Conservation (phyloP, 2,888 invertebrate genomes). For the Limnephilus lunatus region DNA sequence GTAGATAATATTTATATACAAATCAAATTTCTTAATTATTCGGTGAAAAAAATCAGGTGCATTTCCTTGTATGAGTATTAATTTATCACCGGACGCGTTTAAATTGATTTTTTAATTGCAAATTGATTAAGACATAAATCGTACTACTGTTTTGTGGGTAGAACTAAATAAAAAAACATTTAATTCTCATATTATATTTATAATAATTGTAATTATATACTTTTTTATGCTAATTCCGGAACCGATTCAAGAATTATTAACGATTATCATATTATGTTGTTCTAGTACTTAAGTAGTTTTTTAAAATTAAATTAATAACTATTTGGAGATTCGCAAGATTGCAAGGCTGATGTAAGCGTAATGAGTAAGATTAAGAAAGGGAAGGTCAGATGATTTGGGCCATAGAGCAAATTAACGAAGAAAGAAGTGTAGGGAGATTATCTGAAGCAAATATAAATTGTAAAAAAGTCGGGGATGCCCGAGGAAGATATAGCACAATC, state of each 20-base stretch:
- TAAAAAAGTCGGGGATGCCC: too few relatives aligned
- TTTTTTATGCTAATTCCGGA: background rate
- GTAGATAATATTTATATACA: background rate
- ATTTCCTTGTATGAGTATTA: background rate
- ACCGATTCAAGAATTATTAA: background rate
- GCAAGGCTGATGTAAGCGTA: too few relatives aligned
- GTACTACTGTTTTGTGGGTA: background rate
- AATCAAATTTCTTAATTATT: background rate
- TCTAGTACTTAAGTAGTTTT: too few relatives aligned
- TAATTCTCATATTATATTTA: background rate
- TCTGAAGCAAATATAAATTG: too few relatives aligned
- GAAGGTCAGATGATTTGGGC: too few relatives aligned
- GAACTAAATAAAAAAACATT: background rate
- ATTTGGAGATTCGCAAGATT: too few relatives aligned
- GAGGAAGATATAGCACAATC: too few relatives aligned
- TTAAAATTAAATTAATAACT: too few relatives aligned
- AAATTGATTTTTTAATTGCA: background rate
- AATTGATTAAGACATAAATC: background rate
- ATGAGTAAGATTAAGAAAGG: too few relatives aligned
- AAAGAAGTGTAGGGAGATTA: too few relatives aligned
- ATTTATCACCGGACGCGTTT: conserved; percentile 2
- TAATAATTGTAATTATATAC: background rate
- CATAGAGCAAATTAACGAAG: too few relatives aligned
- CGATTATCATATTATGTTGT: background rate
- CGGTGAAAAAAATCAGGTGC: background rate